Percentiles rank a stretch among this genome's conserved stretches.
Conservation (phyloP, 2,113 vertebrate species). For the Andinoacara biseriatus region DNA sequence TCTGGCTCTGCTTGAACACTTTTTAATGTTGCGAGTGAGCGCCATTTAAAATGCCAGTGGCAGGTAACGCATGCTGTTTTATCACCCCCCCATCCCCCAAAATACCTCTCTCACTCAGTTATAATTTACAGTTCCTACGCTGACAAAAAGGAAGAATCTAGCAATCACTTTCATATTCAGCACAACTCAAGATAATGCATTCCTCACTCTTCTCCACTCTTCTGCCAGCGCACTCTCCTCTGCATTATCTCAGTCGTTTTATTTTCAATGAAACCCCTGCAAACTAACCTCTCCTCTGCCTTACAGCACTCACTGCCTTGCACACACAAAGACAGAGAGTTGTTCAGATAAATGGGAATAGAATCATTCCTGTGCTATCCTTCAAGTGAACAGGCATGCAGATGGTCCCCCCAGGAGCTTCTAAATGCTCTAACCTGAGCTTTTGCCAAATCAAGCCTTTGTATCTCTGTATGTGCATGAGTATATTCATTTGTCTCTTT, state of each 20-base stretch:
- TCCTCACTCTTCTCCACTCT: neutral
- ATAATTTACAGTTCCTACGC: slow-evolving; percentile 21
- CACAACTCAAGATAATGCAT: slow-evolving; percentile 7
- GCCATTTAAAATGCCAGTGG: neutral
- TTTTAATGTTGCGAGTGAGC: slow-evolving; percentile 23
- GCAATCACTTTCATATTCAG: slow-evolving; percentile 23
- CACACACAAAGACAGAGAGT: neutral
- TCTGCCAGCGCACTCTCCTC: neutral
- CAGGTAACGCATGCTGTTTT: neutral
- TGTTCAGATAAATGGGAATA: neutral
- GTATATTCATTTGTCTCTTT: neutral
- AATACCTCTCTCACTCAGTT: slow-evolving; percentile 4
- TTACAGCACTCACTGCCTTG: neutral
- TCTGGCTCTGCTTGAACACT: neutral
- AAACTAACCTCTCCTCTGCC: neutral
- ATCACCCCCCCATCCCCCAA: neutral
- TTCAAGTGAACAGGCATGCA: neutral
- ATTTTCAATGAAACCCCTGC: neutral
- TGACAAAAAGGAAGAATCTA: slow-evolving; percentile 25
- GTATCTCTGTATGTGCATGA: neutral
- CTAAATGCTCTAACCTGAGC: slow-evolving; percentile 12
- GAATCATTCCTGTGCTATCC: slow-evolving; percentile 20
- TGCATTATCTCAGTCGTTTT: neutral
- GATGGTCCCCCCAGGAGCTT: slow-evolving; percentile 21
- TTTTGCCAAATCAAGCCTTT: slow-evolving; percentile 13